phyloP scores from a whole-genome alignment of 2,888 invertebrate species.

The Coenonympha arcania region DNA sequence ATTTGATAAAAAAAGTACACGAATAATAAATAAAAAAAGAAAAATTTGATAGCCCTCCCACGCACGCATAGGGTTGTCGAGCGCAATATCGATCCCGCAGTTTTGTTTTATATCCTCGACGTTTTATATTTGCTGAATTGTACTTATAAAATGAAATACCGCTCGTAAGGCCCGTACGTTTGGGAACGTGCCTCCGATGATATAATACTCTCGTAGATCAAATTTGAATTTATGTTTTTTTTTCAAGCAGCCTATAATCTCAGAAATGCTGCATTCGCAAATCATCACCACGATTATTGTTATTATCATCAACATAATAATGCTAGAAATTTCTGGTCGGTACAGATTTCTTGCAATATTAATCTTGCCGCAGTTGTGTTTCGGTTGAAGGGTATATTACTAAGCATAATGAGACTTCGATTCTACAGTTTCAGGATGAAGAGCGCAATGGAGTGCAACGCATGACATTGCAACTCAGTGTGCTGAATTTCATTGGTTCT shows the following conservation, averaged over 20 bases:
- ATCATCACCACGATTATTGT: too few species aligned
- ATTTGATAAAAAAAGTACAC: slow-evolving; percentile 24
- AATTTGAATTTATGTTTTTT: neutral
- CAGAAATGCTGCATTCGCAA: neutral
- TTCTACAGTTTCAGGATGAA: too few species aligned
- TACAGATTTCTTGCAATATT: too few species aligned
- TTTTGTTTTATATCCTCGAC: slow-evolving; percentile 19
- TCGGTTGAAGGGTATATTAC: too few species aligned
- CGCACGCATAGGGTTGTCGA: slow-evolving; percentile 19
- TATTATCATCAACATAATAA: too few species aligned
- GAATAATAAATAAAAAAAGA: neutral
- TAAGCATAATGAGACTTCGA: too few species aligned
- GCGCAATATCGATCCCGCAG: slow-evolving; percentile 21
- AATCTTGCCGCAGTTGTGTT: too few species aligned
- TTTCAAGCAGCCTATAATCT: neutral
- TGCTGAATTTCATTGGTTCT: too few species aligned
- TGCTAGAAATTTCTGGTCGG: too few species aligned
- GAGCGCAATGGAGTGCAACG: too few species aligned
- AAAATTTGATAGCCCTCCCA: slow-evolving; percentile 13
- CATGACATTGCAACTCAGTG: too few species aligned
- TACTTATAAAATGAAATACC: slow-evolving; percentile 16
- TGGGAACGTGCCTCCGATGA: slow-evolving; percentile 5
- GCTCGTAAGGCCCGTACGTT: slow-evolving; percentile 6
- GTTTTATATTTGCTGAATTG: slow-evolving; percentile 17
- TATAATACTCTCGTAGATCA: slow-evolving; percentile 2